phyloP scores from a whole-genome alignment of 2,888 invertebrate species.

The Yponomeuta malinellus region DNA sequence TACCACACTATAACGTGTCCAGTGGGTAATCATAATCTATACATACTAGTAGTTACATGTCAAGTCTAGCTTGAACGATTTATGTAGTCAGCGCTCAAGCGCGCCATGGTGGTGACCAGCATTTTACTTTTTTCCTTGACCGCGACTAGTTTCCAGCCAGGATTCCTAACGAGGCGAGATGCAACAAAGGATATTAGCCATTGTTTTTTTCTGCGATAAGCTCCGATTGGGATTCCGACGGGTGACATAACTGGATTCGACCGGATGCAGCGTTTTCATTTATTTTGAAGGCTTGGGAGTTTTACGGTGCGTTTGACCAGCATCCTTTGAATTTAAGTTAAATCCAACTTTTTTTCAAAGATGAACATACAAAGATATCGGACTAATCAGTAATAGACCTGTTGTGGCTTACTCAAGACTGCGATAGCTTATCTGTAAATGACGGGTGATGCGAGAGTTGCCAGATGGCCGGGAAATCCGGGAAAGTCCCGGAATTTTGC shows the following conservation, averaged over 20 bases:
- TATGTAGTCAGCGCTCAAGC: background rate
- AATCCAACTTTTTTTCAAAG: background rate
- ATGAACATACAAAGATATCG: background rate
- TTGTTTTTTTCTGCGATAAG: background rate
- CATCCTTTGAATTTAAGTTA: background rate
- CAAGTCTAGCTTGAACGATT: background rate
- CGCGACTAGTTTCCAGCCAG: constrained; percentile 48
- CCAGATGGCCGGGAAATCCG: constrained; percentile 2
- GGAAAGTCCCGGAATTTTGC: constrained; percentile 1
- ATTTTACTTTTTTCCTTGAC: constrained; percentile 26
- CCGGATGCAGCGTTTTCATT: background rate
- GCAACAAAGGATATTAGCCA: constrained; percentile 1
- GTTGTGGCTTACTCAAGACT: too few species aligned
- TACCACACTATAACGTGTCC: too few species aligned
- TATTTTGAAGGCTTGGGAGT: background rate
- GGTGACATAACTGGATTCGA: constrained; percentile 3
- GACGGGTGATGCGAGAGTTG: background rate
- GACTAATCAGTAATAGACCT: too few species aligned
- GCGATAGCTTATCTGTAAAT: too few species aligned
- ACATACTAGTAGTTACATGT: too few species aligned
- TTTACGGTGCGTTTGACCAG: background rate
- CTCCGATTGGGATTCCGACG: background rate
- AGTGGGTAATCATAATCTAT: too few species aligned
- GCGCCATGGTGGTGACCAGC: background rate
- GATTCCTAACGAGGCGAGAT: constrained; percentile 28